These are phyloP conservation scores for Ciona savignyi DNA, from an alignment of 23 tunicate genomes.

Conservation along the genomic window DNA sequence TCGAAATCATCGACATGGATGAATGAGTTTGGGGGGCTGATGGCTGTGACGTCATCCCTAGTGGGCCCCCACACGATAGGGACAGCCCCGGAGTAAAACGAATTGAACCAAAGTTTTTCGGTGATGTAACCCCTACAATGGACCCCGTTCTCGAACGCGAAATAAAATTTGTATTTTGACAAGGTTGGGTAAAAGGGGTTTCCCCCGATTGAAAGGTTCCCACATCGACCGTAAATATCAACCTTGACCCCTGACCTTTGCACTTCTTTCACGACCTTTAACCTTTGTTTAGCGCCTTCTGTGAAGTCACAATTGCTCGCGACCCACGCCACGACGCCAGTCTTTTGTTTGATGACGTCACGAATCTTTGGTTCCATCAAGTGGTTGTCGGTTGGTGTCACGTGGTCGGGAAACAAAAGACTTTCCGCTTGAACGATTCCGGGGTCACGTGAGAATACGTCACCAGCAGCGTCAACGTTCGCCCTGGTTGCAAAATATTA, in stretches of 20 bases:
- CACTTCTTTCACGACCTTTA: constrained; percentile 6
- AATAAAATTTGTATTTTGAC: constrained; percentile 24
- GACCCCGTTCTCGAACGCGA: constrained; percentile 43
- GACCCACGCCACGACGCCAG: constrained; percentile 21
- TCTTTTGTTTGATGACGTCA: constrained; percentile 8
- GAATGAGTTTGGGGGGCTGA: constrained; percentile 30
- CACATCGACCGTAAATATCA: constrained; percentile 36
- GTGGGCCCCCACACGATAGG: constrained; percentile 40
- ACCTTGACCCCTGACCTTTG: constrained; percentile 18
- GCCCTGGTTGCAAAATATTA: no score
- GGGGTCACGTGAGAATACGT: not conserved
- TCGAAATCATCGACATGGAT: constrained; percentile 23
- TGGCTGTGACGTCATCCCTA: constrained; percentile 9
- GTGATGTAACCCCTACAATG: constrained; percentile 33
- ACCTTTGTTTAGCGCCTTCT: constrained; percentile 21
- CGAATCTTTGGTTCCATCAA: not conserved
- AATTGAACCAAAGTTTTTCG: constrained; percentile 46
- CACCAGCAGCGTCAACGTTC: not conserved
- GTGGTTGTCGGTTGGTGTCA: not conserved
- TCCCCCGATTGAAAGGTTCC: constrained; percentile 3
- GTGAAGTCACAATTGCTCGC: constrained; percentile 39
- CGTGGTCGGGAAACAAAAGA: not conserved
- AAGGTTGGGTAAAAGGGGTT: constrained; percentile 1
- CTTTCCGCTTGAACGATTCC: not conserved
- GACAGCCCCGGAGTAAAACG: constrained; percentile 29